Conservation (phyloP, 2,888 invertebrate genomes). For the Drosophila yooni region DNA sequence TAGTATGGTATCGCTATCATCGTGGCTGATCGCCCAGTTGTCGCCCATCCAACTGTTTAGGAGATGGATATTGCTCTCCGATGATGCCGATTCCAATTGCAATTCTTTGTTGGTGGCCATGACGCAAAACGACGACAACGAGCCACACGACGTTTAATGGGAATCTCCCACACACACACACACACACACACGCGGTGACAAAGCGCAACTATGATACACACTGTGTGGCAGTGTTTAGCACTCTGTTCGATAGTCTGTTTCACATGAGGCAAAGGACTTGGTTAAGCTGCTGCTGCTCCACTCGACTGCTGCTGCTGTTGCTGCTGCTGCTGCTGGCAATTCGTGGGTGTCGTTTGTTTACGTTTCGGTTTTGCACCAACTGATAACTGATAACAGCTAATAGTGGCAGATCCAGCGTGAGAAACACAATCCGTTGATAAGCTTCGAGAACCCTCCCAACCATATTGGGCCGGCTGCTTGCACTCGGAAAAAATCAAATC, state of each 20-base stretch:
- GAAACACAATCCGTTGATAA: constrained; percentile 79
- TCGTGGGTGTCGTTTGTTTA: constrained; percentile 81
- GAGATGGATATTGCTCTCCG: constrained; percentile 21
- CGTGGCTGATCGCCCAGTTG: not conserved
- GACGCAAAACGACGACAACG: constrained; percentile 6
- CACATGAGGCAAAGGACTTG: constrained; percentile 53
- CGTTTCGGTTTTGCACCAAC: constrained; percentile 66
- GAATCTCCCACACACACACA: constrained; percentile 44
- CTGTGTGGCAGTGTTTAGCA: constrained; percentile 55
- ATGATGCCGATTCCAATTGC: not conserved
- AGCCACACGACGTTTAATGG: constrained; percentile 30
- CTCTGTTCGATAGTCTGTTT: constrained; percentile 56
- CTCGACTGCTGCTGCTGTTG: constrained; percentile 12
- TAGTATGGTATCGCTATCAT: not conserved
- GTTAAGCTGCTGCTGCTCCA: constrained; percentile 3
- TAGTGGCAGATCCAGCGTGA: constrained; percentile 65
- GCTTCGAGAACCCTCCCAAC: constrained; percentile 3
- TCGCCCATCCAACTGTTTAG: constrained; percentile 18
- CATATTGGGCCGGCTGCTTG: not conserved
- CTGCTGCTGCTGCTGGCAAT: constrained; percentile 17
- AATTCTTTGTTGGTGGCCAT: constrained; percentile 36
- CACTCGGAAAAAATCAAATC: not conserved
- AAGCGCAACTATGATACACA: constrained; percentile 58
- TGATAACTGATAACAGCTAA: constrained; percentile 51
- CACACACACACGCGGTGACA: not conserved